Percentiles rank a stretch among this genome's conserved stretches.
Evolutionary conservation across 2,797 vertebrate genomes (phyloP).

Genomic region (Enoplosus armatus): DNA sequence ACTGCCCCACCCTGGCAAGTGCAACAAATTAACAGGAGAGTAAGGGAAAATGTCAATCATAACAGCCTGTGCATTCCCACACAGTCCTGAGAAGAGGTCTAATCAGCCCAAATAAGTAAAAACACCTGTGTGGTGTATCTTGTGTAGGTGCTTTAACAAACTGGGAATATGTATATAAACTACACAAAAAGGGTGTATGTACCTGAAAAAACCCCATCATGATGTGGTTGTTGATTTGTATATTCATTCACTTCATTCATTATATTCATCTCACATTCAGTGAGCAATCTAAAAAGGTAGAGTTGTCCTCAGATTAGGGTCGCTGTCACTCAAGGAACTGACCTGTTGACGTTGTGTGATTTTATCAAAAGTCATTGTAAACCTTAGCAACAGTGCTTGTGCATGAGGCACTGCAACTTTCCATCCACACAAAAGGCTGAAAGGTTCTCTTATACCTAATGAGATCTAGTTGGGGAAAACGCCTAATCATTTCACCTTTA

Average conservation of each 20-base stretch:
- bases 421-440: neutral
- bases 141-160: neutral
- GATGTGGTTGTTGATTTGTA: neutral
- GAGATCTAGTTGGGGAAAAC: constrained; percentile 11
- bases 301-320: neutral
- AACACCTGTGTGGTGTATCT: neutral
- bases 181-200: neutral
- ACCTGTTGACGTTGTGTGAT: neutral
- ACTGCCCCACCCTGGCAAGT: neutral
- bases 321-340: neutral
- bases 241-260: neutral
- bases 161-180: neutral
- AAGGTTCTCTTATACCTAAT: constrained; percentile 13
- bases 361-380: neutral
- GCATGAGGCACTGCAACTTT: neutral
- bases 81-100: neutral
- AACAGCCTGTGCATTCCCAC: neutral
- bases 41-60: neutral
- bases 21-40: neutral
- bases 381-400: neutral
- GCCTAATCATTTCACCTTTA: constrained; percentile 44
- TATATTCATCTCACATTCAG: too few species aligned
- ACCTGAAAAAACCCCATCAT: neutral
- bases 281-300: neutral
- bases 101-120: neutral